Base-by-base conservation (phyloP, 2,113 vertebrate genomes). In the Notarius quadriscutis region DNA sequence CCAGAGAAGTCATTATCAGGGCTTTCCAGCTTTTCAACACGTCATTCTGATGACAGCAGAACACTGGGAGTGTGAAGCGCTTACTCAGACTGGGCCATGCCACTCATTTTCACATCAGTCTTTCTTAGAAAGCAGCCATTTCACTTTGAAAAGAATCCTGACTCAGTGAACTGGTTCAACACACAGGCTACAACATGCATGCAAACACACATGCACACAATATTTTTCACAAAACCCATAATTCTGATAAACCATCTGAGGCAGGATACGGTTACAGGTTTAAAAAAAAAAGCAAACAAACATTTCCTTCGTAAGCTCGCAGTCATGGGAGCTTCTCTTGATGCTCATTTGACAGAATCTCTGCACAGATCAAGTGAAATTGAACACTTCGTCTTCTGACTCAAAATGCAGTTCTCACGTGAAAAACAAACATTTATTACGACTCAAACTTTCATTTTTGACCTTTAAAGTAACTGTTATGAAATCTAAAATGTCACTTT, bases 161-260 rank as follows among this genome's bases (percentile, higher is more conserved):
- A 85, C 84, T 85, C 84, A 78, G 48, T 41, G 20, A 74, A 41
- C 57, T 30, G 25, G 55, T 53, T 34, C 14, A 48, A 22, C 51
- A 34, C 1, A 71, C 15, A 58, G 30, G 79, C 17, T 81, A 1
- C 57, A 34, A 10, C 27, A 6, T 34, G 79, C 27, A 71, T 27
- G 11, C 60, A 50, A 41, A 41, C 48, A 60, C 12, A 9, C 58
- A 77, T 14, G 41, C 51, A 77, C 58, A 51, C 1, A n/a, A 30
- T 9, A 57, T 30, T 55, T 34, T 41, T 62, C 8, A 41, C 22
- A 27, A 27, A 71, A 57, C 53, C 27, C 65, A 55, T 34, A 11
- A 53, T 69, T 84, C 6, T 83, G 3, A 83, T 53, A n/a, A 83
- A 75, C 18, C 20, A 1, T 75, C 50, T 75, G 9, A 75, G 41